These are phyloP conservation scores for Choreutis nemorana DNA, from an alignment of 2,888 invertebrate species.

Conservation along the genomic window DNA sequence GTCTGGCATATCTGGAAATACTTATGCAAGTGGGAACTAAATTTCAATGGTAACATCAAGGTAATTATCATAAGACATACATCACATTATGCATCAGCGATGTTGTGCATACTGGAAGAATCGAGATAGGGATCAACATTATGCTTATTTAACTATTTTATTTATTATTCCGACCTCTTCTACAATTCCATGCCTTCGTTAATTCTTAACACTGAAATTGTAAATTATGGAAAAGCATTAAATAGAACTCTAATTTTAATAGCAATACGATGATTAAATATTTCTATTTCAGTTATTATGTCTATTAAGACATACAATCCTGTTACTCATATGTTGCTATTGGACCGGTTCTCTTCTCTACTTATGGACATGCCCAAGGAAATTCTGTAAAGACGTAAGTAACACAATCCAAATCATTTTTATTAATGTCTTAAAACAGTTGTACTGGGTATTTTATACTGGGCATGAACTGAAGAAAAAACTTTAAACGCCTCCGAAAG, in stretches of 20 bases:
- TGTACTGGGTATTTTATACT: too few species aligned
- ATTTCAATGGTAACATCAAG: constrained; percentile 35
- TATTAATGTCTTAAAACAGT: too few species aligned
- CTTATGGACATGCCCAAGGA: constrained; percentile 40
- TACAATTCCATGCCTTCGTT: neutral
- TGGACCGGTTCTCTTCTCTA: constrained; percentile 52
- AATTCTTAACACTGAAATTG: neutral
- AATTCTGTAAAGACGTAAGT: constrained; percentile 37
- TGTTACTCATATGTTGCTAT: constrained; percentile 36
- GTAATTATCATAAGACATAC: too few species aligned
- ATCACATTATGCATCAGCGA: too few species aligned
- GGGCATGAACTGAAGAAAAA: too few species aligned
- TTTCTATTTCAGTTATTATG: constrained; percentile 32
- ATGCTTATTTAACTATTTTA: too few species aligned
- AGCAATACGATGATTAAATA: neutral
- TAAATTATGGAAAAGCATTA: too few species aligned
- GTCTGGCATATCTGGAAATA: constrained; percentile 55
- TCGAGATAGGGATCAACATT: too few species aligned
- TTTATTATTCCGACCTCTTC: neutral
- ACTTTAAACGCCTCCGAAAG: too few species aligned
- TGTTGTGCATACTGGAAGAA: too few species aligned
- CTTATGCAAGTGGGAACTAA: constrained; percentile 32
- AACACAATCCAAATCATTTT: too few species aligned
- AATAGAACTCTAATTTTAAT: too few species aligned
- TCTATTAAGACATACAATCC: constrained; percentile 27